phyloP scores from a whole-genome alignment of 2,113 vertebrate genomes.

The Rhinopithecus roxellana region DNA sequence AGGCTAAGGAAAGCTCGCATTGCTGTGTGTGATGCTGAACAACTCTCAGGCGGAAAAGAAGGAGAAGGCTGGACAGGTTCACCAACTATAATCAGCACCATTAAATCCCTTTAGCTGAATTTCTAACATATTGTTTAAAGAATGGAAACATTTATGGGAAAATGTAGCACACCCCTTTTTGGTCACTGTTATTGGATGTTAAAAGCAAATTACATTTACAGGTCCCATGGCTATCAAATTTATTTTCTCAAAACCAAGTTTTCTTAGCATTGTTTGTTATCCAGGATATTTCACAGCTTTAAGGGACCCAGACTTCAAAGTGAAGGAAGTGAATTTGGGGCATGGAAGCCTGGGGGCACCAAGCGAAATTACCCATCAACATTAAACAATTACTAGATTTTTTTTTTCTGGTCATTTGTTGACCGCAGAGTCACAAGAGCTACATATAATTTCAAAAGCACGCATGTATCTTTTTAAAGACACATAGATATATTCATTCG shows the following conservation, averaged over 20 bases:
- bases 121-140: constrained; percentile 47
- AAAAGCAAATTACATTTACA: constrained; percentile 53
- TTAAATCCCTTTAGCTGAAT: constrained; percentile 60
- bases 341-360: background rate
- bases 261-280: constrained; percentile 57
- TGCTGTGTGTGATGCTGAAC: background rate
- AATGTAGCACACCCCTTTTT: background rate
- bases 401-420: background rate
- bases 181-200: background rate
- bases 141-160: constrained; percentile 47
- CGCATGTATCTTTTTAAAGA: background rate
- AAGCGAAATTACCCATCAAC: background rate
- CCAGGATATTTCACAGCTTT: constrained; percentile 70
- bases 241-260: constrained; percentile 47
- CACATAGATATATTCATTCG: background rate
- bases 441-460: background rate
- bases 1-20: constrained; percentile 42
- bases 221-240: constrained; percentile 41
- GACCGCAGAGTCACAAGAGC: background rate
- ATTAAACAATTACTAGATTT: constrained; percentile 22
- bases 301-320: constrained; percentile 54
- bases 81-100: constrained; percentile 47
- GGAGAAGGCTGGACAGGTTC: constrained; percentile 35
- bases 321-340: constrained; percentile 44
- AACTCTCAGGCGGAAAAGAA: constrained; percentile 29